Evolutionary conservation across 2,888 invertebrate species (phyloP).

Genomic region (Podotricha telesiphe): DNA sequence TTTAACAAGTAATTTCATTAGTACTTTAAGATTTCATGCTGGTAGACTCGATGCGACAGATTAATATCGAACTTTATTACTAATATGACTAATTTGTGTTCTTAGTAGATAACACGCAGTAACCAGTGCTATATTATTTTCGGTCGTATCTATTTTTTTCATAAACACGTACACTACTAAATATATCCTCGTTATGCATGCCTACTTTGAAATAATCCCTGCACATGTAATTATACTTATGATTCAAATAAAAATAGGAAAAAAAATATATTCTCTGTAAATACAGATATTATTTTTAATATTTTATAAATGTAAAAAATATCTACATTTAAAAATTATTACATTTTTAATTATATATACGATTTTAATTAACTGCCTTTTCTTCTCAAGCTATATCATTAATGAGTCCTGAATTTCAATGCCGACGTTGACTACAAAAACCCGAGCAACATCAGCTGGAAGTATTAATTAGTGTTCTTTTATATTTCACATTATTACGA

Average conservation of each 20-base stretch:
- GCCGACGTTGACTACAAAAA: constrained; percentile 16
- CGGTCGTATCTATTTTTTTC: too few species aligned
- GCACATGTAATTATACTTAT: too few species aligned
- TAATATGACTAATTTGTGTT: constrained; percentile 12
- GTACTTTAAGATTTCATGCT: constrained; percentile 46
- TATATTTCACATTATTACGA: constrained; percentile 15
- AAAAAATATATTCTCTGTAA: too few species aligned
- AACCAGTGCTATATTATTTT: background rate
- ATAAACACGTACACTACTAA: too few species aligned
- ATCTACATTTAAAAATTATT: background rate
- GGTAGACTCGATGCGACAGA: constrained; percentile 20
- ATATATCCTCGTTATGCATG: too few species aligned
- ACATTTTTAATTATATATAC: constrained; percentile 4
- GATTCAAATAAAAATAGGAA: too few species aligned
- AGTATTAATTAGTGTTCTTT: constrained; percentile 16
- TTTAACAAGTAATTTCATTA: constrained; percentile 50
- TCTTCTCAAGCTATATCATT: constrained; percentile 14
- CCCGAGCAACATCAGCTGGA: constrained; percentile 13
- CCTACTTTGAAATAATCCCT: too few species aligned
- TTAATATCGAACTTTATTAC: constrained; percentile 23
- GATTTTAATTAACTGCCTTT: constrained; percentile 10
- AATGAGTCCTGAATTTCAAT: constrained; percentile 15
- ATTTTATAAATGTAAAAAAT: too few species aligned
- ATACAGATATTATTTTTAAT: too few species aligned
- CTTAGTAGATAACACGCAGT: background rate